These are phyloP conservation scores for Pemphredon lugubris DNA, from an alignment of 2,888 invertebrate genomes.

Conservation along the genomic window DNA sequence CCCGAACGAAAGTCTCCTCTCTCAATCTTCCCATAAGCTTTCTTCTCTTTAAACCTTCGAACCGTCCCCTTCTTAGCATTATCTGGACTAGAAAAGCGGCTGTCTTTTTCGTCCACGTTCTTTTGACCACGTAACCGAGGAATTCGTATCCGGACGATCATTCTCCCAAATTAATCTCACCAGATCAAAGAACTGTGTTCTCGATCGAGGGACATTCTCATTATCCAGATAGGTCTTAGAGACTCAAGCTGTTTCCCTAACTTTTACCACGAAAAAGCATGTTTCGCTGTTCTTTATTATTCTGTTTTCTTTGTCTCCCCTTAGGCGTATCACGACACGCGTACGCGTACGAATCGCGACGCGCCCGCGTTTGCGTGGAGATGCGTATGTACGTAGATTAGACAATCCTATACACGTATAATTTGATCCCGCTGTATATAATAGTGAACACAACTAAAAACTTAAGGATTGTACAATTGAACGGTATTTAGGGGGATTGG, in stretches of 20 bases:
- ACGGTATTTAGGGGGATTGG: constrained; percentile 36
- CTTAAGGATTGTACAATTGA: constrained; percentile 70
- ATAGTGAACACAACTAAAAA: constrained; percentile 76
- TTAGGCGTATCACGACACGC: constrained; percentile 28
- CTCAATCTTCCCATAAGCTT: neutral
- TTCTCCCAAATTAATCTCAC: constrained; percentile 16
- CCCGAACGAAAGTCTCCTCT: constrained; percentile 32
- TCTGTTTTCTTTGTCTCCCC: constrained; percentile 5
- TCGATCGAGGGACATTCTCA: neutral
- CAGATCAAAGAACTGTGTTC: neutral
- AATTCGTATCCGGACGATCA: constrained; percentile 15
- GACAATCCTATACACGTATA: constrained; percentile 68
- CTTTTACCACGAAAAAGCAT: constrained; percentile 22
- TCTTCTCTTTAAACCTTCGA: constrained; percentile 32
- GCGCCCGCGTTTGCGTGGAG: neutral
- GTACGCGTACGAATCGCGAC: neutral
- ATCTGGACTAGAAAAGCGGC: constrained; percentile 62
- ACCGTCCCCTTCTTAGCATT: constrained; percentile 26
- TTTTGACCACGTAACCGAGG: constrained; percentile 20
- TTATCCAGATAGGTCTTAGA: too few relatives aligned
- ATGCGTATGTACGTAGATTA: constrained; percentile 38
- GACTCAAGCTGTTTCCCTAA: too few relatives aligned
- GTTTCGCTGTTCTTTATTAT: constrained; percentile 25
- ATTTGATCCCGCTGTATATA: constrained; percentile 77
- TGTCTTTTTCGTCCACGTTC: constrained; percentile 25